Evolutionary conservation across 1,140 invertebrate species (phyloP).

Genomic region (Panulirus ornatus): DNA sequence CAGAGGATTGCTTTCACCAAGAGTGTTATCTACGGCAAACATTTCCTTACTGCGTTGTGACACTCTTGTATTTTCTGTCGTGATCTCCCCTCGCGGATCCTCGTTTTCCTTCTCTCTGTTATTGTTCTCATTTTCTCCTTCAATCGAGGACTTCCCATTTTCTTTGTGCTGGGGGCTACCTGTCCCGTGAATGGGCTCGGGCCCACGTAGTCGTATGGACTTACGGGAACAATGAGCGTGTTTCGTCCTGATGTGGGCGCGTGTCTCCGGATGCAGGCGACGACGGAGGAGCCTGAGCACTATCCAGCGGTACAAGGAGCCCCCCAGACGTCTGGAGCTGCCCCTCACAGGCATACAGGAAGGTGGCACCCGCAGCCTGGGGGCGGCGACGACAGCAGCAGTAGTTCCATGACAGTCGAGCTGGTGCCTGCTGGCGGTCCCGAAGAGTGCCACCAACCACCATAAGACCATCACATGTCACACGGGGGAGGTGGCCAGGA

Average conservation of each 20-base stretch:
- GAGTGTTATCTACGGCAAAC: background rate
- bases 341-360: constrained; percentile 66
- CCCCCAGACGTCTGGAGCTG: constrained; percentile 63
- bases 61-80: background rate
- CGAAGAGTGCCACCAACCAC: constrained; percentile 30
- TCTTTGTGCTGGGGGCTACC: constrained; percentile 1
- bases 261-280: constrained; percentile 37
- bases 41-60: background rate
- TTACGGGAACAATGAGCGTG: background rate
- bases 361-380: constrained; percentile 15
- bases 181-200: constrained; percentile 8
- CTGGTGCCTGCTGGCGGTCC: constrained; percentile 1
- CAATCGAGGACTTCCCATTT: constrained; percentile 25
- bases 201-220: background rate
- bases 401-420: constrained; percentile 32
- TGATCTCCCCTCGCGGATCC: background rate
- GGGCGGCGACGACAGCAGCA: background rate
- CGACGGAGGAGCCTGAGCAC: constrained; percentile 56
- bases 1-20: background rate
- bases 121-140: constrained; percentile 4
- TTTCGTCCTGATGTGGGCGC: background rate
- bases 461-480: constrained; percentile 46
- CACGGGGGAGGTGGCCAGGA: background rate
- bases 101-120: background rate
- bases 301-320: constrained; percentile 63